Percentiles rank a stretch among this genome's conserved stretches.
phyloP scores from a whole-genome alignment of 1,140 invertebrate species.

The Dreissena polymorpha region DNA sequence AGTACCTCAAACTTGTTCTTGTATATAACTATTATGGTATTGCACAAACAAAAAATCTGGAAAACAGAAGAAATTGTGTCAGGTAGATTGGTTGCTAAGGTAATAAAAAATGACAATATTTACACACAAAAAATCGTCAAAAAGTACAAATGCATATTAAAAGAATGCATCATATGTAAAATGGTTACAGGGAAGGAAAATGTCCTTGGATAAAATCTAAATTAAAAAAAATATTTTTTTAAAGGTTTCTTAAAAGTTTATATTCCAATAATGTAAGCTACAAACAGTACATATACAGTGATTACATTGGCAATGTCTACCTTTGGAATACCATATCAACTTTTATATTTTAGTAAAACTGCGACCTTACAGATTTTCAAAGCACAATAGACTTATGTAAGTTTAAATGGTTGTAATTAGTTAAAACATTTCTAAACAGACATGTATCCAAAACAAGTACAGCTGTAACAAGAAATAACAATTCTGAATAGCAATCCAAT shows the following conservation, averaged over 20 bases:
- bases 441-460: no score
- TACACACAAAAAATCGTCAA: conserved; percentile 49
- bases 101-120: conserved; percentile 45
- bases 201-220: conserved; percentile 30
- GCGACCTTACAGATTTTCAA: no score
- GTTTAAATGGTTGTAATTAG: no score
- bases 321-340: neutral
- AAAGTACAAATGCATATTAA: conserved; percentile 48
- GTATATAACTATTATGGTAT: neutral
- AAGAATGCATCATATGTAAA: conserved; percentile 29
- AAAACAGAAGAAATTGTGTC: conserved; percentile 27
- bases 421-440: no score
- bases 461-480: no score
- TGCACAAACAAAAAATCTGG: neutral
- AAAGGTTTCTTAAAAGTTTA: neutral
- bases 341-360: neutral
- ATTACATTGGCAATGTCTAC: neutral
- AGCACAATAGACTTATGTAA: no score
- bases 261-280: neutral
- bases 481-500: no score
- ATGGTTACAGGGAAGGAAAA: conserved; percentile 35
- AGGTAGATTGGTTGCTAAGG: conserved; percentile 50
- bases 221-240: conserved; percentile 35
- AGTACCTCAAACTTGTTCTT: neutral
- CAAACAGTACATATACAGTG: neutral